These are phyloP conservation scores for Stramonita haemastoma DNA, from an alignment of 2,888 invertebrate species.

Conservation along the genomic window DNA sequence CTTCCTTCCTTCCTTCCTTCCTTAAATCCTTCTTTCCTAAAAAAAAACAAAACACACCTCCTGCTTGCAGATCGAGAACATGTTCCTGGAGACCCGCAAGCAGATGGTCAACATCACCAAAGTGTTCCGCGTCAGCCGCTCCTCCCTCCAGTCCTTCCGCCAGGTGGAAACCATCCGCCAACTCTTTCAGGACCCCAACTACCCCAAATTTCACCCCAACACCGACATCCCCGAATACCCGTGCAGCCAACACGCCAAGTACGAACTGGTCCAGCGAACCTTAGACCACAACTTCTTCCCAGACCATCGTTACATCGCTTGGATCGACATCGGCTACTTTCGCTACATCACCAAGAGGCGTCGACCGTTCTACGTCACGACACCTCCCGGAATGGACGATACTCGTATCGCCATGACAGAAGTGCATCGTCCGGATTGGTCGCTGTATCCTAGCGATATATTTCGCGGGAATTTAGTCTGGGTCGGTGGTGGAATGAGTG, in stretches of 20 bases:
- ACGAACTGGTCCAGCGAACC: slow-evolving; percentile 52
- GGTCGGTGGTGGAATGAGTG: slow-evolving; percentile 55
- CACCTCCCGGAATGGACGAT: slow-evolving; percentile 44
- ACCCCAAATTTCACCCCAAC: slow-evolving; percentile 61
- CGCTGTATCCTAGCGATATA: slow-evolving; percentile 43
- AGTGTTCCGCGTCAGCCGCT: slow-evolving; percentile 51
- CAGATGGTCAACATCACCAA: slow-evolving; percentile 46
- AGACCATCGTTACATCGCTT: slow-evolving; percentile 53
- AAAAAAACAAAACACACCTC: too few relatives aligned
- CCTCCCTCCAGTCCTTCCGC: slow-evolving; percentile 56
- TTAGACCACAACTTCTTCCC: slow-evolving; percentile 49
- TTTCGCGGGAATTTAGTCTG: slow-evolving; percentile 52
- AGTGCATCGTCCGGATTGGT: slow-evolving; percentile 25
- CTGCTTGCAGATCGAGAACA: slow-evolving; percentile 41
- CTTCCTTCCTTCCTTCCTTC: neutral
- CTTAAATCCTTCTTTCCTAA: too few relatives aligned
- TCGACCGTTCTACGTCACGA: slow-evolving; percentile 47
- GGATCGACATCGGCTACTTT: slow-evolving; percentile 64
- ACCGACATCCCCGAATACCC: slow-evolving; percentile 61
- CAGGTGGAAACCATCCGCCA: slow-evolving; percentile 46
- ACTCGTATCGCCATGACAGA: slow-evolving; percentile 45
- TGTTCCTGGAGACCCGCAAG: slow-evolving; percentile 48
- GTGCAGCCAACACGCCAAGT: slow-evolving; percentile 61
- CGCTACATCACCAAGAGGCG: slow-evolving; percentile 48
- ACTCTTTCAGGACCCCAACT: slow-evolving; percentile 51